Percentiles rank a stretch among this genome's conserved stretches.
Evolutionary conservation across 2,797 vertebrate genomes (phyloP).

Genomic region (Zenarchopterus dispar): DNA sequence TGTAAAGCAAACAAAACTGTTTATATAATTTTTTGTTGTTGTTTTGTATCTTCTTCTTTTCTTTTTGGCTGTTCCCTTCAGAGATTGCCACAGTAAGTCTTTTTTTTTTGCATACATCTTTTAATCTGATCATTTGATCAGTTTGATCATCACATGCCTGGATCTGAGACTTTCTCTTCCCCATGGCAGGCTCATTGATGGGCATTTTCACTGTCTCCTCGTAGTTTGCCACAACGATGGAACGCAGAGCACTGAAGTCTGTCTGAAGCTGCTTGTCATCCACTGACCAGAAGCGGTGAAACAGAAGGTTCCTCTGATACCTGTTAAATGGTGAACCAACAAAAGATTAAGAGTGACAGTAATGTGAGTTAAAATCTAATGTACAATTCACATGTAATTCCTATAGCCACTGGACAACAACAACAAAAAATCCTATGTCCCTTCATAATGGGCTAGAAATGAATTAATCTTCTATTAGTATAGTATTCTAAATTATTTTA

Average conservation of each 20-base stretch:
- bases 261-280: conserved; percentile 97
- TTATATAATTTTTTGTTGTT: background rate
- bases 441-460: no score
- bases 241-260: conserved; percentile 92
- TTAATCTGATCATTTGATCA: background rate
- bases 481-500: background rate
- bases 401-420: background rate
- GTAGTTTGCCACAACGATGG: conserved; percentile 94
- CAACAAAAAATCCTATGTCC: background rate
- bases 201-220: conserved; percentile 99
- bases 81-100: no score
- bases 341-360: background rate
- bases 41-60: no score
- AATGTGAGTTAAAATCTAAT: background rate
- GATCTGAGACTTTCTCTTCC: conserved; percentile 96
- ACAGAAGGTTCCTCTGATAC: conserved; percentile 93
- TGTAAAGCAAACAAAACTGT: conserved; percentile 45
- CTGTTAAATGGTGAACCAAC: conserved; percentile 66
- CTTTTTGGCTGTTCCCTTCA: no score
- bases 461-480: no score
- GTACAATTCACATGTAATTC: background rate
- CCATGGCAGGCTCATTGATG: conserved; percentile 92
- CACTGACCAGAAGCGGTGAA: conserved; percentile 99
- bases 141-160: conserved; percentile 79
- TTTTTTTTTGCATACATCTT: background rate